A percentile compares a stretch with the other conserved stretches of the same genome.
Conservation (phyloP, 2,797 vertebrate genomes). For the Chelmon rostratus region DNA sequence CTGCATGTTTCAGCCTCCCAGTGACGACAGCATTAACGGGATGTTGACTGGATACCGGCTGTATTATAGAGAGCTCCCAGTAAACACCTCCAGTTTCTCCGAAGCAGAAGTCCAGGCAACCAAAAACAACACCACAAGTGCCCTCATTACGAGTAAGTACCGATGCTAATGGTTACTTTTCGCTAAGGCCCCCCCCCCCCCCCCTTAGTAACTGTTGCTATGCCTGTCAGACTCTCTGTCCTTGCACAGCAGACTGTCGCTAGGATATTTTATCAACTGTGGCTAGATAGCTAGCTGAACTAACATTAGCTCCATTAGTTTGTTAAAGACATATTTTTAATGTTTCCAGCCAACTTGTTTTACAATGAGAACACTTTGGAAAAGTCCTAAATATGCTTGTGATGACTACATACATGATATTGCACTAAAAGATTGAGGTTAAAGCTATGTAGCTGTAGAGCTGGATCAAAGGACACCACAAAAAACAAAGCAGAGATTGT, state of each 20-base stretch:
- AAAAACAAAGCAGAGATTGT: too few species aligned
- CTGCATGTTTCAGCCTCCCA: constrained; percentile 86
- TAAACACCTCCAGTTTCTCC: constrained; percentile 54
- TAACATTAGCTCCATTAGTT: background rate
- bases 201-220: background rate
- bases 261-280: too few species aligned
- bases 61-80: constrained; percentile 92
- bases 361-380: background rate
- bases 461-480: too few species aligned
- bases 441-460: too few species aligned
- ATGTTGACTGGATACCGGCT: constrained; percentile 93
- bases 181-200: background rate
- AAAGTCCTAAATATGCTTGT: background rate
- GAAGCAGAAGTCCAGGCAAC: constrained; percentile 77
- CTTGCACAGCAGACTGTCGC: background rate
- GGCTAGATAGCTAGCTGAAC: too few species aligned
- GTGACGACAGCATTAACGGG: constrained; percentile 89
- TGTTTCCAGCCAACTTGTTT: background rate
- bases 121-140: constrained; percentile 83
- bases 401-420: too few species aligned
- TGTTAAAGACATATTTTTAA: background rate
- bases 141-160: constrained; percentile 87
- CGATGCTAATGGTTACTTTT: background rate
- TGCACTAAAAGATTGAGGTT: too few species aligned
- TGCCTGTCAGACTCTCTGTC: background rate